These are phyloP conservation scores for Mythimna vitellina DNA, from an alignment of 2,888 invertebrate species.

Conservation along the genomic window DNA sequence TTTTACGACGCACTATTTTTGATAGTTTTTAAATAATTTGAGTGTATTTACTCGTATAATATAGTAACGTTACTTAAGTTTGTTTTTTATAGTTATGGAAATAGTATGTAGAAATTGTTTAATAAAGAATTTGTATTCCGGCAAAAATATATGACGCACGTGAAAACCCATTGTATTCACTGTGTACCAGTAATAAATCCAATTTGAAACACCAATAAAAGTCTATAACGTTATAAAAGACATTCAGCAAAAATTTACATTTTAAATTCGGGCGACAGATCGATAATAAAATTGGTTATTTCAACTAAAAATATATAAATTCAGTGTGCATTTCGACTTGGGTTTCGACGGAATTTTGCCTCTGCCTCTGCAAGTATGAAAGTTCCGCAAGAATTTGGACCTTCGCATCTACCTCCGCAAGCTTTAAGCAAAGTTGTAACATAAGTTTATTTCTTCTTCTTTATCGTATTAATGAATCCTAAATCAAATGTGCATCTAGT, in stretches of 20 bases:
- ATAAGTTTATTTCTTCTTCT: no score
- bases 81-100: no score
- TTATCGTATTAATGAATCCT: no score
- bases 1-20: no score
- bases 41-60: no score
- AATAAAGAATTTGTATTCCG: no score
- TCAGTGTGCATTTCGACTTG: background rate
- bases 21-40: no score
- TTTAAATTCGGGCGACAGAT: slow-evolving; percentile 16
- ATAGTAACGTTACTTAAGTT: no score
- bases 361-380: background rate
- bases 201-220: slow-evolving; percentile 47
- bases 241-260: slow-evolving; percentile 35
- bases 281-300: slow-evolving; percentile 31
- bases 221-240: slow-evolving; percentile 37
- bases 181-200: slow-evolving; percentile 42
- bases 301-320: background rate
- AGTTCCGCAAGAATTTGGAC: background rate
- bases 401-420: no score
- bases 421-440: no score
- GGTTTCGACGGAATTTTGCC: background rate
- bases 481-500: no score
- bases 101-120: no score
- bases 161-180: background rate
- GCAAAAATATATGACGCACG: background rate